A percentile compares a stretch with the other conserved stretches of the same genome.
phyloP scores from a whole-genome alignment of 2,113 vertebrate species.

The Varanus komodoensis region DNA sequence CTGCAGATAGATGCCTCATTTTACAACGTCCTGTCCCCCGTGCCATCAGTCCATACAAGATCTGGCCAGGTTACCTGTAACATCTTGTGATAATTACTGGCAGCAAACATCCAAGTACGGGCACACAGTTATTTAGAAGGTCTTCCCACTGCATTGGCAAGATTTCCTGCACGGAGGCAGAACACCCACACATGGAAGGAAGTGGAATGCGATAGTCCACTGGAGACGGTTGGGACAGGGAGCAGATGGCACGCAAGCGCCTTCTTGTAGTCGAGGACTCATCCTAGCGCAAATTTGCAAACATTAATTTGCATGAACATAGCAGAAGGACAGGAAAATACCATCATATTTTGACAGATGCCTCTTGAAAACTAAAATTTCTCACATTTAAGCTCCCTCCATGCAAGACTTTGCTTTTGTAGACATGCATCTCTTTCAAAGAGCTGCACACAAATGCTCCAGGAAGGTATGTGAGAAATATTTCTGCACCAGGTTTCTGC shows the following conservation, averaged over 20 bases:
- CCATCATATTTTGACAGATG: not conserved
- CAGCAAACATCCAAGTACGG: no score
- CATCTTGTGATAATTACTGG: not conserved
- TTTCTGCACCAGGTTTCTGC: not conserved
- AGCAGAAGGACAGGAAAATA: not conserved
- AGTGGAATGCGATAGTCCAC: not conserved
- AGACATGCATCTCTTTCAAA: not conserved
- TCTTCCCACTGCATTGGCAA: not conserved
- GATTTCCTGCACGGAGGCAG: not conserved
- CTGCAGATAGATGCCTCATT: no score
- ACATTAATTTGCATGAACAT: not conserved
- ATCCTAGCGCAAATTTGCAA: not conserved
- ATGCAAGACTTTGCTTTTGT: not conserved
- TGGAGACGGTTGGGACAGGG: not conserved
- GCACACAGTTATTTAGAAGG: not conserved
- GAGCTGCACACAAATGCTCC: not conserved
- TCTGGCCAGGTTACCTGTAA: not conserved
- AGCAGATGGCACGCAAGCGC: not conserved
- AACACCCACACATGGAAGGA: not conserved
- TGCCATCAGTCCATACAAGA: not conserved
- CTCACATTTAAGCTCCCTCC: no score
- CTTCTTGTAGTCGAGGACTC: not conserved
- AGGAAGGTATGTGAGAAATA: not conserved
- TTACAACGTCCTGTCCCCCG: no score
- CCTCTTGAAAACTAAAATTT: not conserved